Evolutionary conservation across 2,888 invertebrate genomes (phyloP).

Genomic region (Callyntrura sp.): DNA sequence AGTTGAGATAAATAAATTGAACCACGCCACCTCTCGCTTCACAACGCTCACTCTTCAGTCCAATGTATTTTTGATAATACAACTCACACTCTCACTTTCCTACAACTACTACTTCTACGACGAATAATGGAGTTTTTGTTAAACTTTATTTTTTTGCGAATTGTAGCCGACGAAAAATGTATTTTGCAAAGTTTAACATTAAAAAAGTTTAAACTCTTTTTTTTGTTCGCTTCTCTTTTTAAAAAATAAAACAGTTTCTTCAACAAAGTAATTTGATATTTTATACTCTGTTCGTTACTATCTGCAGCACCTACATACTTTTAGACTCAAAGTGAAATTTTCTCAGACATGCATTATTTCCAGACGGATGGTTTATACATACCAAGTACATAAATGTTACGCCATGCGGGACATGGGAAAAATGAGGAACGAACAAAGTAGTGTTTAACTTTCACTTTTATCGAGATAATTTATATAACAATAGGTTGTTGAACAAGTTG

Average conservation of each 20-base stretch:
- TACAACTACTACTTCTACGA: background rate
- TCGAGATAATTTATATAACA: slow-evolving; percentile 46
- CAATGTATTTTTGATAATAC: background rate
- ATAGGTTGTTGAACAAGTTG: slow-evolving; percentile 42
- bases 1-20: slow-evolving; percentile 29
- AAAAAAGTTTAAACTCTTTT: slow-evolving; percentile 44
- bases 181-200: slow-evolving; percentile 24
- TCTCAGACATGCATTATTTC: slow-evolving; percentile 6
- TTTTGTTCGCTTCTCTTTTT: slow-evolving; percentile 12
- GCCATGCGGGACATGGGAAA: background rate
- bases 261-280: slow-evolving; percentile 47
- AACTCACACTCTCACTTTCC: background rate
- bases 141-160: background rate
- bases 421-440: slow-evolving; percentile 27
- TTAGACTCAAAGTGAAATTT: background rate
- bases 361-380: background rate
- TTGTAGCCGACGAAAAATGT: slow-evolving; percentile 9
- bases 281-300: background rate
- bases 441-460: slow-evolving; percentile 42
- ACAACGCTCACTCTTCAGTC: background rate
- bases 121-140: background rate
- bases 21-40: background rate
- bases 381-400: background rate
- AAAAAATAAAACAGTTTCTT: background rate
- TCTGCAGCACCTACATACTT: background rate